Evolutionary conservation across 2,797 vertebrate genomes (phyloP).

Genomic region (Chrosomus eos): DNA sequence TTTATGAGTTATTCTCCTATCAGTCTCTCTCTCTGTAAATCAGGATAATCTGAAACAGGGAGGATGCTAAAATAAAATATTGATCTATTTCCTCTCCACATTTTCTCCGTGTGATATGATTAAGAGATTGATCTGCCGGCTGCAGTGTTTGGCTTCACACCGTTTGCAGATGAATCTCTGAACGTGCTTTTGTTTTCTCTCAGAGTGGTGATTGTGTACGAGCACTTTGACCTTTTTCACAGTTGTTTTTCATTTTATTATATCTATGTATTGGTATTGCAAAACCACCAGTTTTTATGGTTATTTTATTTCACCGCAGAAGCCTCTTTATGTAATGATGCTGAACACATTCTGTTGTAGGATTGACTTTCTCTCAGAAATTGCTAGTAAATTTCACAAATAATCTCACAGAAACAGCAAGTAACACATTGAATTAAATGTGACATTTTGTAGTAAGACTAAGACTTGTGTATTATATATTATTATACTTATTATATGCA

Average conservation of each 20-base stretch:
- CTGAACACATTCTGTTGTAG: not conserved
- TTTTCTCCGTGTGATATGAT: slow-evolving; percentile 49
- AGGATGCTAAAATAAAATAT: slow-evolving; percentile 54
- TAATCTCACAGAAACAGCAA: not conserved
- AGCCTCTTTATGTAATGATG: not conserved
- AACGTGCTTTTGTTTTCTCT: not conserved
- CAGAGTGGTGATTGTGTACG: not conserved
- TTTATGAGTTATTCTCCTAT: not conserved
- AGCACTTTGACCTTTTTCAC: no score
- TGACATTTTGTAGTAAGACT: not conserved
- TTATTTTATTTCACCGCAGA: not conserved
- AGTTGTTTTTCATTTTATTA: not conserved
- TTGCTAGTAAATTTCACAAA: not conserved
- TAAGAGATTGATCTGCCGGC: slow-evolving; percentile 37
- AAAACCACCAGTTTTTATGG: not conserved
- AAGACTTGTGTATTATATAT: not conserved
- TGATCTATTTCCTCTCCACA: slow-evolving; percentile 53
- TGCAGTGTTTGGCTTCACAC: slow-evolving; percentile 6
- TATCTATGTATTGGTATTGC: not conserved
- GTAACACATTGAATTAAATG: not conserved
- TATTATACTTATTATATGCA: no score
- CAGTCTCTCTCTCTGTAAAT: slow-evolving; percentile 35
- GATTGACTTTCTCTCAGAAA: not conserved
- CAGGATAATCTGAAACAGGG: slow-evolving; percentile 47
- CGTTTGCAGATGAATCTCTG: not conserved